Evolutionary conservation across 1,140 invertebrate genomes (phyloP).

Genomic region (Neoseiulus cucumeris): DNA sequence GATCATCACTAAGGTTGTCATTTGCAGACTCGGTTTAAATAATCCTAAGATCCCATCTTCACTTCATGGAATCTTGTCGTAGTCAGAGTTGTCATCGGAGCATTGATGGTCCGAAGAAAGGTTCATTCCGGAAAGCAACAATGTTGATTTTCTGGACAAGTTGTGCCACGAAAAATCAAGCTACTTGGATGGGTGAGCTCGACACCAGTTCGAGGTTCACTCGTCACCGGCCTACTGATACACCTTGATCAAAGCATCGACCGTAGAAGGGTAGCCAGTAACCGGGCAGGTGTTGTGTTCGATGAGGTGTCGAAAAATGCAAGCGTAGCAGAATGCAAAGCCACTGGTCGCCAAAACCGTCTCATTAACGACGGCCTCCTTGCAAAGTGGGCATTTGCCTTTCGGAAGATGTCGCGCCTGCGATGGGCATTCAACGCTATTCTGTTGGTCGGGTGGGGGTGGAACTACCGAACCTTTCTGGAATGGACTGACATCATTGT

Average conservation of each 20-base stretch:
- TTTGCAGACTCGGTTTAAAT: too few relatives aligned
- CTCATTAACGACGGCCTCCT: slow-evolving; percentile 7
- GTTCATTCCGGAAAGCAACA: too few relatives aligned
- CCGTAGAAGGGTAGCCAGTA: slow-evolving; percentile 5
- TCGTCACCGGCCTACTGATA: slow-evolving; percentile 8
- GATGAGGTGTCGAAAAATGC: not conserved
- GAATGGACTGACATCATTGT: not conserved
- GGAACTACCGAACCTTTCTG: not conserved
- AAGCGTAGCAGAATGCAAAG: not conserved
- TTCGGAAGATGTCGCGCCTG: not conserved
- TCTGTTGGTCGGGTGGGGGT: not conserved
- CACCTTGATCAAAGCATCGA: slow-evolving; percentile 1
- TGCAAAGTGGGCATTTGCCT: not conserved
- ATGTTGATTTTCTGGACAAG: too few relatives aligned
- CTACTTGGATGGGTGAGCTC: too few relatives aligned
- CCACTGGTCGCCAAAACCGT: not conserved
- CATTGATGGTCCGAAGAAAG: too few relatives aligned
- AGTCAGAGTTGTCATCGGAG: too few relatives aligned
- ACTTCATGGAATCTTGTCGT: too few relatives aligned
- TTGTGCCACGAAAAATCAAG: too few relatives aligned
- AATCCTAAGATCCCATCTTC: too few relatives aligned
- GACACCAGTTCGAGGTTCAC: not conserved
- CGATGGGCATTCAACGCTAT: not conserved
- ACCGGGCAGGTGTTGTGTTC: slow-evolving; percentile 10
- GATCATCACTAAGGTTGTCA: too few relatives aligned